Evolutionary conservation across 2,888 invertebrate species (phyloP), one percentile per base, ranked within the genome.

Genomic region (Iphiclides podalirius): DNA sequence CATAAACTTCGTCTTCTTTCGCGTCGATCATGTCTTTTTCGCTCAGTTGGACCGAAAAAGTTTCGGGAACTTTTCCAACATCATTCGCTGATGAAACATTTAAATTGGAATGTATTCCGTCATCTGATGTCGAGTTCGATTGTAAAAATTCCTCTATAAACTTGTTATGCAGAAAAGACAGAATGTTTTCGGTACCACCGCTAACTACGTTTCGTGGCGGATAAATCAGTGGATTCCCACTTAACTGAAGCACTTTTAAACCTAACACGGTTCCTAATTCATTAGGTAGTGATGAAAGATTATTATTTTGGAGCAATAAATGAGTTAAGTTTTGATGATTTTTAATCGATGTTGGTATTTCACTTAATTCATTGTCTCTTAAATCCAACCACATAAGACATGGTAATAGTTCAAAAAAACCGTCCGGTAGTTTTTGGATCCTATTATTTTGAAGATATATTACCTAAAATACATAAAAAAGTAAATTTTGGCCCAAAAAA

Each of bases 341-440:
- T 52, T 90, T 90, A 13, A 94, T 87, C 1, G 86, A 80, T 52
- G 64, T 72, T 1, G 94, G 93, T 43, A 94, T 70, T 9, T 71
- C 74, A 2, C 67, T 76, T 7, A 94, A 64, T 46, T 80, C 65
- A 67, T 94, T 94, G 53, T 91, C 89, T 59, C 94, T 84, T 6
- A 93, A 63, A 66, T 94, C 94, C 6, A 94, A 70, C 91, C 93
- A 94, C 67, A 87, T 89, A 1, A 94, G 79, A 61, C 75, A 77
- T 6, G 85, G 88, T 11, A 93, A 70, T 31, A 72, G 75, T 12
- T 75, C 71, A 61, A 94, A 94, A 43, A 94, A 79, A 57, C 91
- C 86, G 1, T 90, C 86, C 0, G 92, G 91, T 35, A 94, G 66
- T 31, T 64, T 62, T 43, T 64, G 69, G 1, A 94, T 71, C 38